Percentiles rank a stretch among this genome's conserved stretches.
These are phyloP conservation scores for Lithobates sylvaticus DNA, from an alignment of 2,797 vertebrate species.

Conservation along the genomic window DNA sequence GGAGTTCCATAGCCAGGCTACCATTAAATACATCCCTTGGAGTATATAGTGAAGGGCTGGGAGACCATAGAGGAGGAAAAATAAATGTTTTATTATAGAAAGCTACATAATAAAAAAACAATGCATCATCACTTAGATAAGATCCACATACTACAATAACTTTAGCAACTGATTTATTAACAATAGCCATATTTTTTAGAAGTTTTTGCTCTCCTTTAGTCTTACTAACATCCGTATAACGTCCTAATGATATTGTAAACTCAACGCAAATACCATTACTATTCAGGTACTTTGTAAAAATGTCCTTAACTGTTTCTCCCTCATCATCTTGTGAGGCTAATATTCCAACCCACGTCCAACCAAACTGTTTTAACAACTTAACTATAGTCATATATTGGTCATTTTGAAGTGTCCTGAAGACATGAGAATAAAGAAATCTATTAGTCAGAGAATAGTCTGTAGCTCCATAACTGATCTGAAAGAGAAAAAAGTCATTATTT, in stretches of 20 bases:
- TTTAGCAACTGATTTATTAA: neutral
- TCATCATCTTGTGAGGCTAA: neutral
- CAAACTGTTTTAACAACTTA: no score
- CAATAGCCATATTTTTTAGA: no score
- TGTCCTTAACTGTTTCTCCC: neutral
- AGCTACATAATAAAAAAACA: neutral
- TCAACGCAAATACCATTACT: slow-evolving; percentile 3
- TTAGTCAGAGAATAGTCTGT: neutral
- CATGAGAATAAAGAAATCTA: neutral
- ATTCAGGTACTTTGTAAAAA: neutral
- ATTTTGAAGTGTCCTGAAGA: slow-evolving; percentile 2
- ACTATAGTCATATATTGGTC: neutral
- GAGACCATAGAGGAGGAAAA: neutral
- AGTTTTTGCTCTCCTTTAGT: no score
- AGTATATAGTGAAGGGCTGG: no score
- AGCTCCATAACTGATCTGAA: slow-evolving; percentile 20
- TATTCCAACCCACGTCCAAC: slow-evolving; percentile 11
- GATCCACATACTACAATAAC: neutral
- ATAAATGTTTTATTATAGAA: neutral
- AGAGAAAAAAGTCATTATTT: no score
- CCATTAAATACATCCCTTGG: neutral
- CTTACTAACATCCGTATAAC: neutral
- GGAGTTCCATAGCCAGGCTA: no score
- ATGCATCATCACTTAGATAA: neutral
- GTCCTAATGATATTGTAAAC: neutral